Evolutionary conservation across 2,113 vertebrate genomes (phyloP), one percentile per base, ranked within the genome.

Genomic region (Nothobranchius furzeri): DNA sequence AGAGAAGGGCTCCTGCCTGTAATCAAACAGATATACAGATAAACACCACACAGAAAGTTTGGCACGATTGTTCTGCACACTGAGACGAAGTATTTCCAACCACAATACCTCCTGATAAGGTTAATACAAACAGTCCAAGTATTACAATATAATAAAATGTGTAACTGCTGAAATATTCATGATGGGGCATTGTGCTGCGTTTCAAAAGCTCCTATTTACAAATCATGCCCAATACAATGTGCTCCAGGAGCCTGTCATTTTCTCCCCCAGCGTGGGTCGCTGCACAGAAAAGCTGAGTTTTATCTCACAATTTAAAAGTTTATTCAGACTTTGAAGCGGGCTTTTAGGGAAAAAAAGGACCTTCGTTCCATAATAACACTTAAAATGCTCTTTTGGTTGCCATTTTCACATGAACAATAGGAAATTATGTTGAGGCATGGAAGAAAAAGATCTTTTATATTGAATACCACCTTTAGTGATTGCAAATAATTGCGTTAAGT

Each of bases 391-490:
- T 82, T 90, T 91, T 87, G 81, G 90, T 84, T 85, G 80, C 89
- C 87, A 88, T 91, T 90, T 91, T 83, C 71, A 83, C 63, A 65
- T 12, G 87, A 92, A 94, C 92, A 93, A 93, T 93, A 88, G 89
- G 84, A 92, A 93, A 93, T 93, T 91, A 94, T 86, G 77, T 86
- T 13, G 71, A 84, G 82, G 77, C 82, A 79, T 56, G 73, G 8
- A 47, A 58, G 62, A 68, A 67, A 73, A 91, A 94, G 85, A 89
- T 93, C 52, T 94, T 95, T 94, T 92, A 89, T 94, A 94, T 95
- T 95, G 96, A 97, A 96, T 91, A 93, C 83, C 92, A 92, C 93
- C 95, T 97, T 95, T 95, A 92, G 95, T 98, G 97, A 99, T 98
- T 98, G 96, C 95, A 87, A 94, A 94, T 96, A 95, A 98, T 98